These are phyloP conservation scores for Emydura subglobosa DNA, from an alignment of 2,113 vertebrate species.

Conservation along the genomic window DNA sequence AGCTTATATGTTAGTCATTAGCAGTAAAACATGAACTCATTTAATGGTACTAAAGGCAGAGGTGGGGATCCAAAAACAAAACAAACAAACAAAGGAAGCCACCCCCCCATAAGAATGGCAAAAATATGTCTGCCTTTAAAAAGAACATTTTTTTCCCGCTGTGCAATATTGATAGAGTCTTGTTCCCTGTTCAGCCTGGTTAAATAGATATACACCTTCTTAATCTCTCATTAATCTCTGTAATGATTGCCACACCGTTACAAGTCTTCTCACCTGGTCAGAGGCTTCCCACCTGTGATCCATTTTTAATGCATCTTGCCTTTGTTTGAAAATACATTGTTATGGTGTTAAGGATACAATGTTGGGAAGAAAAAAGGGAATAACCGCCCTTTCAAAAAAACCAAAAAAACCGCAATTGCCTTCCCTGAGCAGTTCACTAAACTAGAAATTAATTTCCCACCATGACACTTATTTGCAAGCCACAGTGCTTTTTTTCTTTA, in stretches of 20 bases:
- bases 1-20: not conserved
- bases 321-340: not conserved
- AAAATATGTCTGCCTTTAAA: accelerated
- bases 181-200: not conserved
- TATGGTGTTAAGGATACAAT: not conserved
- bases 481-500: accelerated
- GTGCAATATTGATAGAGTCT: accelerated
- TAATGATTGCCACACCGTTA: not conserved
- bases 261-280: accelerated
- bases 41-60: not conserved
- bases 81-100: not conserved
- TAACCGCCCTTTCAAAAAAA: accelerated
- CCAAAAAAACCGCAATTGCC: accelerated
- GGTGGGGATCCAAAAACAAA: accelerated
- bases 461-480: accelerated
- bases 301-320: not conserved
- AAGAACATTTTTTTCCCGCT: accelerated
- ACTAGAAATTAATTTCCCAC: accelerated
- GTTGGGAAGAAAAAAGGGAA: not conserved
- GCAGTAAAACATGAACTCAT: not conserved
- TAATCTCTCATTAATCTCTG: not conserved
- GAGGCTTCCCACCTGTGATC: not conserved
- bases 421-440: accelerated
- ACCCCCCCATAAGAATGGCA: not conserved
- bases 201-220: accelerated